Conservation (phyloP, 2,113 vertebrate species). For the Polyodon spathula region DNA sequence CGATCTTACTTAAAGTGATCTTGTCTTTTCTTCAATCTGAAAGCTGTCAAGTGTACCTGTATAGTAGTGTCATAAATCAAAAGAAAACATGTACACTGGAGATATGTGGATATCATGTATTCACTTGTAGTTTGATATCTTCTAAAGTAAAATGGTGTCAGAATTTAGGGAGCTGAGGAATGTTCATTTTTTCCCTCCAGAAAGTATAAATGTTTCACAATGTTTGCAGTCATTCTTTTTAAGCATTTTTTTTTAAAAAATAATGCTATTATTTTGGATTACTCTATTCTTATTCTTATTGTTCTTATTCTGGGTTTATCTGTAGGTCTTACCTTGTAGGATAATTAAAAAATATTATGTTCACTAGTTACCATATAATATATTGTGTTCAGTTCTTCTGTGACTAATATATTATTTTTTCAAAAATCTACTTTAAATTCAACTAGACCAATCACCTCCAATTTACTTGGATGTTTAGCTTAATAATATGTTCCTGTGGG, state of each 20-base stretch:
- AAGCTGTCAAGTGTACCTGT: conserved; percentile 87
- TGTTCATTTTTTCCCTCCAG: conserved; percentile 50
- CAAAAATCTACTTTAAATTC: too few species aligned
- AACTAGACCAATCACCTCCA: too few species aligned
- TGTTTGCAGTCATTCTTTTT: conserved; percentile 31
- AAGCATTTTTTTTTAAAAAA: conserved; percentile 67
- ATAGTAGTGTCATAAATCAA: conserved; percentile 77
- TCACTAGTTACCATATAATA: too few species aligned
- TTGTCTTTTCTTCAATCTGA: conserved; percentile 75
- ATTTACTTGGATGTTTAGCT: too few species aligned
- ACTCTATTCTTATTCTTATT: neutral
- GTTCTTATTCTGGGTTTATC: too few species aligned
- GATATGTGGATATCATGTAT: conserved; percentile 66
- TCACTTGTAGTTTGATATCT: conserved; percentile 71
- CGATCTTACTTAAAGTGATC: conserved; percentile 80
- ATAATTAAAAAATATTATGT: too few species aligned
- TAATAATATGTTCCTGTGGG: too few species aligned
- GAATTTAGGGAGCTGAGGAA: conserved; percentile 53
- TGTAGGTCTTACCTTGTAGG: too few species aligned
- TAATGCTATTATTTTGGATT: neutral
- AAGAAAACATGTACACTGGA: conserved; percentile 59
- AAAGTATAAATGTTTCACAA: conserved; percentile 35
- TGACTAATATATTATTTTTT: too few species aligned
- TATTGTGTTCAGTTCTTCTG: too few species aligned
- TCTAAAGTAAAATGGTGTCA: conserved; percentile 74